Percentiles rank a stretch among this genome's conserved stretches.
phyloP scores from a whole-genome alignment of 2,797 vertebrate species.

The Oreonectes daqikongensis region DNA sequence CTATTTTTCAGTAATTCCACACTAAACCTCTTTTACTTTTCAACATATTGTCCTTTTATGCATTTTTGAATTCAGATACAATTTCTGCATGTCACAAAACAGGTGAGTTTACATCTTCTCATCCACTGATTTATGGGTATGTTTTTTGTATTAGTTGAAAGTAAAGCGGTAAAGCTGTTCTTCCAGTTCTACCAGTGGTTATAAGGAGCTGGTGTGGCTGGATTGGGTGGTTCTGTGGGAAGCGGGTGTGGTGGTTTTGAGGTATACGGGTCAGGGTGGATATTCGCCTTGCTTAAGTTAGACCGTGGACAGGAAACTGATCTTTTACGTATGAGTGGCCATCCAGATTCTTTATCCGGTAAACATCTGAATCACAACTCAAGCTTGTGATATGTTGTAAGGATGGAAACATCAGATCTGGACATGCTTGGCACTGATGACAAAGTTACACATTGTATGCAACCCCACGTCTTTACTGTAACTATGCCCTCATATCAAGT shows the following conservation, averaged over 20 bases:
- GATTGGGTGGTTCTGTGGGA: conserved; percentile 32
- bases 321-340: conserved; percentile 1
- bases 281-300: conserved; percentile 48
- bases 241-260: conserved; percentile 44
- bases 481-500: conserved; percentile 38
- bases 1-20: conserved; percentile 8
- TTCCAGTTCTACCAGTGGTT: not conserved
- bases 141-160: not conserved
- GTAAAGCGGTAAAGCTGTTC: not conserved
- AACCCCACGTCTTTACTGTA: conserved; percentile 50
- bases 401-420: not conserved
- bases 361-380: conserved; percentile 8
- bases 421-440: not conserved
- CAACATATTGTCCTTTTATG: conserved; percentile 11
- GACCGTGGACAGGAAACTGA: conserved; percentile 21
- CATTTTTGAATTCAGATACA: not conserved
- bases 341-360: not conserved
- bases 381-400: not conserved
- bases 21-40: conserved; percentile 13
- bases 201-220: conserved; percentile 9
- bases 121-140: not conserved
- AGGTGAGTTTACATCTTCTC: conserved; percentile 28
- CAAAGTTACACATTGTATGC: too few species aligned
- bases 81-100: conserved; percentile 33
- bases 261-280: conserved; percentile 43